Evolutionary conservation across 2,888 invertebrate species (phyloP).

Genomic region (Pollenia angustigena): DNA sequence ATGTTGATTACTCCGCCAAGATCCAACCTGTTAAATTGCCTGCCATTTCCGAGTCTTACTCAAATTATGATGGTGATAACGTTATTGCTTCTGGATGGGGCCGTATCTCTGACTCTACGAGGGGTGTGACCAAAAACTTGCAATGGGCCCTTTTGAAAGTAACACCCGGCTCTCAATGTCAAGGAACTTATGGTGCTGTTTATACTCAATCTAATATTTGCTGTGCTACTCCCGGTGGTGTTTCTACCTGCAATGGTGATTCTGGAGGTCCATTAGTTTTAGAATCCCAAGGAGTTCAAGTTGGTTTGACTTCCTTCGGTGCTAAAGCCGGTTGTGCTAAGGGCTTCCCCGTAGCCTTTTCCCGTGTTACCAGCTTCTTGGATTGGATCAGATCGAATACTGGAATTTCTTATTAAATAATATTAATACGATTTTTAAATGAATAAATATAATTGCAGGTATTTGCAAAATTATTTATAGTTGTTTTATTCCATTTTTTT

Average conservation of each 20-base stretch:
- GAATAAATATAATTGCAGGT: too few species aligned
- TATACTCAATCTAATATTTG: too few species aligned
- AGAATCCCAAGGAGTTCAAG: slow-evolving; percentile 48
- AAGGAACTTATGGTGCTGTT: slow-evolving; percentile 62
- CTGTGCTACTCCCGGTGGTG: too few species aligned
- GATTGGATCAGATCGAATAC: slow-evolving; percentile 70
- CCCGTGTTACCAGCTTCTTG: too few species aligned
- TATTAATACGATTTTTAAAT: neutral
- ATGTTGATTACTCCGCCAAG: slow-evolving; percentile 60
- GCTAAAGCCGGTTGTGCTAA: slow-evolving; percentile 78
- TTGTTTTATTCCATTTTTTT: too few species aligned
- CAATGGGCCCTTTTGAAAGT: slow-evolving; percentile 76
- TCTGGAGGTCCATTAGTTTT: slow-evolving; percentile 81
- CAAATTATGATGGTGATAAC: slow-evolving; percentile 78
- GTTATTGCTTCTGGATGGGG: slow-evolving; percentile 75
- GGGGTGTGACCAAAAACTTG: slow-evolving; percentile 42
- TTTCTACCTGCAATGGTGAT: slow-evolving; percentile 80
- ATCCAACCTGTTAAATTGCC: slow-evolving; percentile 76
- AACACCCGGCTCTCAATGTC: slow-evolving; percentile 77
- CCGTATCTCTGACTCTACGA: slow-evolving; percentile 42
- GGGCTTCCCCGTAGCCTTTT: too few species aligned
- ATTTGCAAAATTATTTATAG: too few species aligned
- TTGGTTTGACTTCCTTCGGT: slow-evolving; percentile 81
- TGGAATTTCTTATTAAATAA: slow-evolving; percentile 45
- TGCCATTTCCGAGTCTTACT: slow-evolving; percentile 73